Evolutionary conservation across 2,113 vertebrate genomes (phyloP), one percentile per base, ranked within the genome.

Genomic region (Percina caprodes): DNA sequence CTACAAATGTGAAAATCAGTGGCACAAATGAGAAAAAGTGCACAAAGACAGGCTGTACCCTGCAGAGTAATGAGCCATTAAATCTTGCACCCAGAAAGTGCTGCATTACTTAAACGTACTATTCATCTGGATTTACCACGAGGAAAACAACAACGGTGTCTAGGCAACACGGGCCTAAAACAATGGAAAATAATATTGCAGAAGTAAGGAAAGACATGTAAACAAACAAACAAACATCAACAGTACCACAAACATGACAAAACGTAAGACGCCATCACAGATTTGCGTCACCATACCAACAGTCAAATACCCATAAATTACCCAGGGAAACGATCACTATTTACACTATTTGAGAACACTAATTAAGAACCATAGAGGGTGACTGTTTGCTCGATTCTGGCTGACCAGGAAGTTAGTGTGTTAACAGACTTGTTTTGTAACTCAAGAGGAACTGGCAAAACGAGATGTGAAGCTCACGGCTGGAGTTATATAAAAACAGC

Each of bases 321-420:
- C 39, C 39, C 60, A 58, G 46, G 65, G 48, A 86, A 82, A 90
- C 76, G 1, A 67, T 70, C 66, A 88, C 74, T 91, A 92, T 91
- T 85, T 91, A 91, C 86, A 94, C 49, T 26, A 77, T 80, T 83
- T 85, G 86, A 87, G 91, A 92, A 59, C 30, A 30, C 4, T 30
- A 30, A 73, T 78, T 19, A 39, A 78, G 6, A 77, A 48, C 56
- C 74, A 76, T 68, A 65, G 23, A 69, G 69, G 35, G 18, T 5
- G 65, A 67, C 26, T 58, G 55, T 6, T 42, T 19, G n/a, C 56
- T 83, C 0, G 11, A 73, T 60, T 81, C 78, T 3, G 69, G 46
- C 35, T 11, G 0, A 83, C 39, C 51, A 78, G 81, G 78, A 89
- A 83, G 69, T 90, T 80, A 86, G 77, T 79, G 85, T 88, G 72